These are phyloP conservation scores for Varanus komodoensis DNA, from an alignment of 2,113 vertebrate genomes.

Conservation along the genomic window DNA sequence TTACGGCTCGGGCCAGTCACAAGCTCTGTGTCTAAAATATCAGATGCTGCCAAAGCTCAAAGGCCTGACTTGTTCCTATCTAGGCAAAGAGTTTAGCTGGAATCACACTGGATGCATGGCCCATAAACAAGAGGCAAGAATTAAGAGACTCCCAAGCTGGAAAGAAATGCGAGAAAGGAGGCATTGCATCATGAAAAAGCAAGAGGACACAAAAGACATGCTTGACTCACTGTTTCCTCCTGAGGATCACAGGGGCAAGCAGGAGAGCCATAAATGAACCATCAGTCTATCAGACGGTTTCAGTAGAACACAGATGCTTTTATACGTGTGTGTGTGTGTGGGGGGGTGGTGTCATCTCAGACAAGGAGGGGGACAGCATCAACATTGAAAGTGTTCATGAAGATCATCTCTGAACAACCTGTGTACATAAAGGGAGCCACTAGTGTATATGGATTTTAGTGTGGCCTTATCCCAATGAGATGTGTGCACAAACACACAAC, in stretches of 20 bases:
- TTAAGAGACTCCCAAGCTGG: constrained; percentile 37
- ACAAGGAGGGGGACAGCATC: too few relatives aligned
- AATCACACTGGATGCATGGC: constrained; percentile 1
- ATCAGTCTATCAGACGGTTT: neutral
- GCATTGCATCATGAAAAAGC: neutral
- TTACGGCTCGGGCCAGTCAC: constrained; percentile 13
- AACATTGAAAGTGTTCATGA: too few relatives aligned
- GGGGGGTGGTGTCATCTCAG: too few relatives aligned
- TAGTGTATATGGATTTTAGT: too few relatives aligned
- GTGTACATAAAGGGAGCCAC: too few relatives aligned
- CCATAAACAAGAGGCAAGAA: constrained; percentile 48
- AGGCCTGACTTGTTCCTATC: constrained; percentile 36
- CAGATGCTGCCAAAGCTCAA: constrained; percentile 42
- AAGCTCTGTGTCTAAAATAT: constrained; percentile 42
- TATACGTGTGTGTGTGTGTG: too few relatives aligned
- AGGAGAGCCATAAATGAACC: too few relatives aligned
- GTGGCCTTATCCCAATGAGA: too few relatives aligned
- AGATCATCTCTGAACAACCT: too few relatives aligned
- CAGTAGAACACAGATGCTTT: neutral
- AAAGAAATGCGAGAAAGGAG: constrained; percentile 14
- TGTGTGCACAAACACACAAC: too few relatives aligned
- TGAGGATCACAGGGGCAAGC: neutral
- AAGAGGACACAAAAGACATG: neutral
- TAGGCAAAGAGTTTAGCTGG: constrained; percentile 21
- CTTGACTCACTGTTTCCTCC: too few relatives aligned